Evolutionary conservation across 2,113 vertebrate species (phyloP), one percentile per base, ranked within the genome.

Genomic region (Mystacornis crossleyi): DNA sequence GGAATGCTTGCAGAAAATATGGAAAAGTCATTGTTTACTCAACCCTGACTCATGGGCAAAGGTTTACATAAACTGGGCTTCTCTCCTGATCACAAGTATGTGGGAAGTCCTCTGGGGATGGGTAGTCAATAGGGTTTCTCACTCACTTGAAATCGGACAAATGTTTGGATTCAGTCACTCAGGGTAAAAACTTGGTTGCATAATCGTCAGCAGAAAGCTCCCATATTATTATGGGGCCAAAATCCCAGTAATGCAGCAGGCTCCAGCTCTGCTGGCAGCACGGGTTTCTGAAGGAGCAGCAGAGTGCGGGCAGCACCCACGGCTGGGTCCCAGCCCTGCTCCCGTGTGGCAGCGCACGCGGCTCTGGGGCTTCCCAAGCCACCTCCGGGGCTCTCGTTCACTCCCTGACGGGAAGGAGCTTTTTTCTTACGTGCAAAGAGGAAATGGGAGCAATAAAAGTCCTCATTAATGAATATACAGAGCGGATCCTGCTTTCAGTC

Each of bases 341-440:
- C 62, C 25, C 2, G 4, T 10, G 4, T 0, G 0, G 38, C 77
- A 33, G 60, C 29, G 16, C 2, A 0, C 0, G 0, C 8, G 6
- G 6, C 29, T 8, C 5, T 14, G 36, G 26, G 10, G 14, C 62
- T 50, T 36, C 47, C 42, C 21, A 33, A 53, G 40, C 8, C 0
- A 1, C 42, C 69, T 28, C 50, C 64, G 51, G 28, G 21, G 38
- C n/a, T 16, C 43, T n/a, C 25, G 6, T 31, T 16, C 26, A 5
- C 50, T 34, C 70, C 28, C 55, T 53, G 86, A 15, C 62, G 72
- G 36, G 12, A 92, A 34, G 9, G 34, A 48, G 17, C 17, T 81
- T 51, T 71, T 62, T 8, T 83, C 36, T 42, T 47, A 4, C 12
- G 3, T 50, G 42, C 51, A 58, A 70, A 72, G 57, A 85, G 43